A percentile compares a stretch with the other conserved stretches of the same genome.
These are phyloP conservation scores for Saccostrea echinata DNA, from an alignment of 1,140 invertebrate genomes.

Conservation along the genomic window DNA sequence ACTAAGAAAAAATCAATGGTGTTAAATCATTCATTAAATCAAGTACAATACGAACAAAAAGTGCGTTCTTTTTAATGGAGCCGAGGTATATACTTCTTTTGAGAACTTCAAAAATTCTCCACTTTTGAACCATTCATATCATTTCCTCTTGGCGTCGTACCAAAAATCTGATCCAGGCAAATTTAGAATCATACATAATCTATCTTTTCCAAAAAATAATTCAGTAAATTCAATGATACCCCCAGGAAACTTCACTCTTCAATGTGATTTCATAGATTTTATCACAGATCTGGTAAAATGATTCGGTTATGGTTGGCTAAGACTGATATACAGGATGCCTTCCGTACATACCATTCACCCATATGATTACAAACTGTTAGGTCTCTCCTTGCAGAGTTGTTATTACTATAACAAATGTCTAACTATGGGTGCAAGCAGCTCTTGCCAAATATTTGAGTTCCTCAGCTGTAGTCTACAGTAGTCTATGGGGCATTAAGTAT, in stretches of 20 bases:
- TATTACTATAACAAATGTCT: slow-evolving; percentile 55
- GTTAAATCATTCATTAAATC: too few relatives aligned
- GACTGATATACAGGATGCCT: slow-evolving; percentile 49
- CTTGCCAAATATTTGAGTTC: slow-evolving; percentile 60
- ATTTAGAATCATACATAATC: slow-evolving; percentile 54
- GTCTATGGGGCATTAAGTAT: slow-evolving; percentile 44
- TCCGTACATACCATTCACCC: slow-evolving; percentile 48
- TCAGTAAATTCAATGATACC: slow-evolving; percentile 36
- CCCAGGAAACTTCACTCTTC: slow-evolving; percentile 29
- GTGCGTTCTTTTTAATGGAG: too few relatives aligned
- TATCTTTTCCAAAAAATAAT: slow-evolving; percentile 50
- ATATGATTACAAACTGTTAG: slow-evolving; percentile 35
- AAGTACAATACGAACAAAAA: too few relatives aligned
- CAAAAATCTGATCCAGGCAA: slow-evolving; percentile 39
- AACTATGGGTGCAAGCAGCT: slow-evolving; percentile 51
- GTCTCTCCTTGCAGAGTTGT: slow-evolving; percentile 45
- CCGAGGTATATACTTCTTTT: too few relatives aligned
- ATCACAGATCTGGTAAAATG: slow-evolving; percentile 26
- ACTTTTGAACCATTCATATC: slow-evolving; percentile 26
- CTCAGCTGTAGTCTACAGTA: slow-evolving; percentile 56
- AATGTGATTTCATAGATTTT: slow-evolving; percentile 44
- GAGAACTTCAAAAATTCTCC: too few relatives aligned
- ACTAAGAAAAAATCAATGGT: too few relatives aligned
- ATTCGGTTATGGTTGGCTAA: slow-evolving; percentile 46
- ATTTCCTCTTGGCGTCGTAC: background rate